These are phyloP conservation scores for Empis livida DNA, from an alignment of 2,888 invertebrate genomes.

Conservation along the genomic window DNA sequence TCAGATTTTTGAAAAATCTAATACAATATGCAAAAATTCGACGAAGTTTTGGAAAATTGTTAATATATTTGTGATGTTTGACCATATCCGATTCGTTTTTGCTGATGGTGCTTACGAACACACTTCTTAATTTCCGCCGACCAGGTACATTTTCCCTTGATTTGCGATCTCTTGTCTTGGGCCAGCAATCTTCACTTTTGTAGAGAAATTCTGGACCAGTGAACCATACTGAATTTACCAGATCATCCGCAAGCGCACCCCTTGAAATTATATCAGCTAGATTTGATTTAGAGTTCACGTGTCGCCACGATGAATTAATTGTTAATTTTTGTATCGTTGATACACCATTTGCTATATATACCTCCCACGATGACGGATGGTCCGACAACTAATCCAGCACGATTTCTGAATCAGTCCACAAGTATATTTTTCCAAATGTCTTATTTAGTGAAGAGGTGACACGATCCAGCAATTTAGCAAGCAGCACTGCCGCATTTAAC, in stretches of 20 bases:
- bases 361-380: conserved; percentile 6
- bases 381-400: conserved; percentile 10
- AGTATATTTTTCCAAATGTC: neutral
- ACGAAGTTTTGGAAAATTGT: too few relatives aligned
- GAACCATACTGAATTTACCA: conserved; percentile 8
- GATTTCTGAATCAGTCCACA: conserved; percentile 4
- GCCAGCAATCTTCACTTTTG: conserved; percentile 2
- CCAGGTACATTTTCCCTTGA: too few relatives aligned
- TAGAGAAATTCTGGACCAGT: conserved; percentile 6
- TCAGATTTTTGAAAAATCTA: too few relatives aligned
- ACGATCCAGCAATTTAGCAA: neutral
- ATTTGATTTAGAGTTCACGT: conserved; percentile 18
- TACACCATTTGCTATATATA: conserved; percentile 9
- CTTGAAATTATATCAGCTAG: conserved; percentile 22
- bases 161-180: neutral
- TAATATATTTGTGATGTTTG: too few relatives aligned
- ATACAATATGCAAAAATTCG: too few relatives aligned
- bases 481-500: conserved; percentile 4
- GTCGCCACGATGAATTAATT: conserved; percentile 13
- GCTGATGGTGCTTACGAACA: too few relatives aligned
- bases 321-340: neutral
- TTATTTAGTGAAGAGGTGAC: neutral
- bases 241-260: conserved; percentile 10
- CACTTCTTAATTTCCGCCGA: too few relatives aligned
- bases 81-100: too few relatives aligned